These are phyloP conservation scores for Orthonevra nobilis DNA, from an alignment of 2,888 invertebrate species.

Conservation along the genomic window DNA sequence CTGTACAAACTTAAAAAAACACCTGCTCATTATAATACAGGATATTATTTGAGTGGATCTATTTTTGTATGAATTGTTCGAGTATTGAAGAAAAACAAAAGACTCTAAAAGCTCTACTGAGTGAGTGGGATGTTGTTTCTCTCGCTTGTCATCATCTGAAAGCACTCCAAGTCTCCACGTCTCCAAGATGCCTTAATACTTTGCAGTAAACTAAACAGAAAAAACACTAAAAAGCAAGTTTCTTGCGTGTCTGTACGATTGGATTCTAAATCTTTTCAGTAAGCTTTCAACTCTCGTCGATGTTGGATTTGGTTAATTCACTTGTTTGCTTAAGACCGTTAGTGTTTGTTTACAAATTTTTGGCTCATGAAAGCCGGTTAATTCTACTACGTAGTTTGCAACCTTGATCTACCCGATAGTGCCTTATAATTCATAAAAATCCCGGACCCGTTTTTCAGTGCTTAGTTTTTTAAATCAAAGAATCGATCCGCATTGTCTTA, in stretches of 20 bases:
- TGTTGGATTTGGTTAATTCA: background rate
- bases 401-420: conserved; percentile 8
- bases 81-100: too few relatives aligned
- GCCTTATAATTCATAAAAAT: conserved; percentile 1
- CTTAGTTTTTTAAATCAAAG: background rate
- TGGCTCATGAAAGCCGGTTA: conserved; percentile 20
- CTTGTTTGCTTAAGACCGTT: background rate
- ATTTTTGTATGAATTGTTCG: too few relatives aligned
- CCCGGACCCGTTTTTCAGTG: background rate
- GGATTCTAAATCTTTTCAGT: conserved; percentile 27
- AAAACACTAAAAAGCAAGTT: background rate
- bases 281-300: conserved; percentile 30
- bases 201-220: too few relatives aligned
- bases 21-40: too few relatives aligned
- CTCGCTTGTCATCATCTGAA: too few relatives aligned
- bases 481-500: conserved; percentile 12
- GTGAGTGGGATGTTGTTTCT: too few relatives aligned
- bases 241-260: conserved; percentile 13
- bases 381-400: conserved; percentile 19
- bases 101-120: too few relatives aligned
- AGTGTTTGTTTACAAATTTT: background rate
- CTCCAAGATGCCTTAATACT: too few relatives aligned
- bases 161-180: too few relatives aligned
- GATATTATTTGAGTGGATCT: too few relatives aligned
- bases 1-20: too few relatives aligned